Evolutionary conservation across 2,888 invertebrate genomes (phyloP), one percentile per base, ranked within the genome.

Genomic region (Tinea pellionella): DNA sequence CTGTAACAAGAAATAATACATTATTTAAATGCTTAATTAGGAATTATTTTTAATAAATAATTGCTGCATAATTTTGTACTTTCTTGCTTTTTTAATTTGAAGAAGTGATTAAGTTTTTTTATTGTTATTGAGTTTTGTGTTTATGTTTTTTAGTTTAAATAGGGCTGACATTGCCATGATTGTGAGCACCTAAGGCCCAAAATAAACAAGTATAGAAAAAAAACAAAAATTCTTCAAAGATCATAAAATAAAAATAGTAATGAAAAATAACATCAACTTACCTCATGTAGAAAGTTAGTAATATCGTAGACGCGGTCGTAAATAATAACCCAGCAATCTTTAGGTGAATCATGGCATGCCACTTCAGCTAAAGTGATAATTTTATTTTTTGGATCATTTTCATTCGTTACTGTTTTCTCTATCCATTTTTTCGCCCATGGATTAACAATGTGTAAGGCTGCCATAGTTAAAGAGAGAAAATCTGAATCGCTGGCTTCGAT

Each of bases 301-400:
- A 95, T 90, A 70, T 96, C 92, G 75, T 95, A 96, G 11, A 96
- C 93, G 61, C 93, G 91, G 81, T 96, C 96, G 75, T 93, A 94
- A 56, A 96, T 90, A n/a, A 94, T 90, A 59, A 96, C 88, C 96
- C 96, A 96, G 77, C 96, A 96, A 72, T 95, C 94, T 12, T 89
- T 77, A 6, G 78, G 75, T 15, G 89, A 87, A 71, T 95, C 95
- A 71, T 96, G 96, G 70, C 89, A 89, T 4, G 92, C 88, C 2
- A 96, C 93, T 79, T 96, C 92, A 59, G 92, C 90, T 59, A 96
- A 81, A n/a, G 89, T 88, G 60, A 94, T 92, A 43, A 80, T 76
- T 30, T 80, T 77, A 59, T 88, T 84, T 63, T 80, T 79, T 4
- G 84, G 76, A 62, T 80, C 78, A 3, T 58, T 19, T 9, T 32